Evolutionary conservation across 2,888 invertebrate genomes (phyloP).

Genomic region (Philaethria dido): DNA sequence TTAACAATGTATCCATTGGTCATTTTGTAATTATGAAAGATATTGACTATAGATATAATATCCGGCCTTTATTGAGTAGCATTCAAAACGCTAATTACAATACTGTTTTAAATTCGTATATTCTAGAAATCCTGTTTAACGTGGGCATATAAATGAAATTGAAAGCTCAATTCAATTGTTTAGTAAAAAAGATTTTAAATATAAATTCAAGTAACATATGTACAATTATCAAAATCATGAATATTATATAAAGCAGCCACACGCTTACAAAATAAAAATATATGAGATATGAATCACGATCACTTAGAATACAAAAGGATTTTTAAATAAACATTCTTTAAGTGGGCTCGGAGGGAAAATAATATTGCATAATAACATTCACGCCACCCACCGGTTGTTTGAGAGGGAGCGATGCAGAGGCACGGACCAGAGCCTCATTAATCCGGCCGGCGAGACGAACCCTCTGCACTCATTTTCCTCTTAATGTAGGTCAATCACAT

Average conservation of each 20-base stretch:
- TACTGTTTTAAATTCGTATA: background rate
- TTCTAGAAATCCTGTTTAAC: background rate
- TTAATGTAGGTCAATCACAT: slow-evolving; percentile 42
- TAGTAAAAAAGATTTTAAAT: no score
- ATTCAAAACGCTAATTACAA: background rate
- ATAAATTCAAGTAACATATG: background rate
- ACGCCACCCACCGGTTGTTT: slow-evolving; percentile 25
- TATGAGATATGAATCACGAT: background rate
- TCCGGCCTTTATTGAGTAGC: background rate
- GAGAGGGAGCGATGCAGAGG: slow-evolving; percentile 32
- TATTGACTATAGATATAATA: background rate
- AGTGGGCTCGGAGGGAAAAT: slow-evolving; percentile 18
- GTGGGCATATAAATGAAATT: background rate
- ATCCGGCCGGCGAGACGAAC: slow-evolving; percentile 20
- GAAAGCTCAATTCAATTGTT: background rate
- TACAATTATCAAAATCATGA: background rate
- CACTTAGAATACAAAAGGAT: background rate
- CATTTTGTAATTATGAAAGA: slow-evolving; percentile 1
- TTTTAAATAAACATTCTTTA: slow-evolving; percentile 28
- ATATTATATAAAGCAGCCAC: background rate
- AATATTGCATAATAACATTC: slow-evolving; percentile 26
- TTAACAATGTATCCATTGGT: background rate
- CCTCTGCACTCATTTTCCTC: slow-evolving; percentile 34
- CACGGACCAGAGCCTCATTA: slow-evolving; percentile 33
- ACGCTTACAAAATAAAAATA: background rate